Base-by-base conservation (phyloP, 2,888 invertebrate species). In the Bursaphelenchus okinawaensis region DNA sequence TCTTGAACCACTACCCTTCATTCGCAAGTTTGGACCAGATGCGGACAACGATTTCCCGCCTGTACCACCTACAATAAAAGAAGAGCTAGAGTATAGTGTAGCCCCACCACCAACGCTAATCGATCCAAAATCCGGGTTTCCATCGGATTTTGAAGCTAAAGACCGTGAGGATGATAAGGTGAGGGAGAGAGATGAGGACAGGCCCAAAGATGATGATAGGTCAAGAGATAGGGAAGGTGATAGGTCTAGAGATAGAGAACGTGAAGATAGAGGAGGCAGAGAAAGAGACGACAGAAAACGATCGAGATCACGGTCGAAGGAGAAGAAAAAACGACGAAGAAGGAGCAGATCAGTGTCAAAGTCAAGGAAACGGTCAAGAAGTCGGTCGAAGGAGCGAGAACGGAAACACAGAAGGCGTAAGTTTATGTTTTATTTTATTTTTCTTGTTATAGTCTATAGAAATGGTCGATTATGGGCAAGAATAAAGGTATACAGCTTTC, bases 1-100 rank as follows among this genome's bases (percentile, higher is more conserved):
- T 69, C 75, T 68, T 24, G 81, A 81, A 63, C 81, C 81, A 16
- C 73, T 81, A 77, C 75, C 77, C 20, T 81, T 81, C 65, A 68
- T 78, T 8, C 74, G 81, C 7, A 77, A 76, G 62, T 78, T 76
- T 74, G 78, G 79, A 20, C 68, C 67, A 29, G 68, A 66, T n/a
- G 68, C 55, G 28, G 63, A 59, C 8, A 55, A 59, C 12, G 65
- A 55, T 22, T 62, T 61, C 9, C 68, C 58, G 23, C 6, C 19
- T 9, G 19, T 4, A 20, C 19, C 19, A 4, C 27, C 27, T 28
- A 9, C 23, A 12, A n/a, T n/a, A n/a, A 12, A 12, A 3, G 54
- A 54, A n/a, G 16, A n/a, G 12, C 12, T 26, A 19, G 27, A 54
- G n/a, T 40, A 16, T 40, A 40, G 40, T 40, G 40, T 40, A 12